Conservation (phyloP, 1,140 invertebrate genomes). For the Lepidurus packardi region DNA sequence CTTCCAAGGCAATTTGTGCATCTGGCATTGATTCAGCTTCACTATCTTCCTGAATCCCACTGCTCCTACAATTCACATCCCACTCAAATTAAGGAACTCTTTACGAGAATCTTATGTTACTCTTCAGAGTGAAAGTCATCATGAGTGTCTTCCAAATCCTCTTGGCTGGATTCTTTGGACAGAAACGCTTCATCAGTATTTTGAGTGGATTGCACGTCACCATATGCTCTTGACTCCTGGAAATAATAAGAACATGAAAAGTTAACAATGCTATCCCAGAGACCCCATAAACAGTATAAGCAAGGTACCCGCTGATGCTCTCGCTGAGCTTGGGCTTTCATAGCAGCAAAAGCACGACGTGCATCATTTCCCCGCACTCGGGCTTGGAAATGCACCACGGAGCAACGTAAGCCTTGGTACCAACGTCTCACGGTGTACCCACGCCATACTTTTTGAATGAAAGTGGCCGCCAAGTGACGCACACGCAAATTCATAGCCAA, state of each 20-base stretch:
- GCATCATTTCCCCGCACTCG: constrained; percentile 57
- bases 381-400: constrained; percentile 65
- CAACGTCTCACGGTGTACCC: constrained; percentile 58
- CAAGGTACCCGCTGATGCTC: constrained; percentile 26
- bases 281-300: constrained; percentile 24
- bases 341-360: constrained; percentile 49
- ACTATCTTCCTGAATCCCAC: constrained; percentile 54
- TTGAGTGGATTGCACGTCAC: constrained; percentile 39
- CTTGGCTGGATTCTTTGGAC: constrained; percentile 53
- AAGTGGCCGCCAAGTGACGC: constrained; percentile 57
- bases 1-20: constrained; percentile 18
- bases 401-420: constrained; percentile 57
- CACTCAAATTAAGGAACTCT: constrained; percentile 39
- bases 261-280: background rate
- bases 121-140: constrained; percentile 43
- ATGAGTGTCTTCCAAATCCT: constrained; percentile 49
- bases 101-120: constrained; percentile 39
- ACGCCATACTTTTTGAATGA: constrained; percentile 71
- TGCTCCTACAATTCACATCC: constrained; percentile 47
- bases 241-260: constrained; percentile 27
- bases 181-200: constrained; percentile 50
- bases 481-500: constrained; percentile 42
- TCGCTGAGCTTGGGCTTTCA: constrained; percentile 42
- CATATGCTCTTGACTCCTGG: constrained; percentile 23
- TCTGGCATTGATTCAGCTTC: constrained; percentile 44